A percentile compares a stretch with the other conserved stretches of the same genome.
phyloP scores from a whole-genome alignment of 2,113 vertebrate species.

The Charina bottae region DNA sequence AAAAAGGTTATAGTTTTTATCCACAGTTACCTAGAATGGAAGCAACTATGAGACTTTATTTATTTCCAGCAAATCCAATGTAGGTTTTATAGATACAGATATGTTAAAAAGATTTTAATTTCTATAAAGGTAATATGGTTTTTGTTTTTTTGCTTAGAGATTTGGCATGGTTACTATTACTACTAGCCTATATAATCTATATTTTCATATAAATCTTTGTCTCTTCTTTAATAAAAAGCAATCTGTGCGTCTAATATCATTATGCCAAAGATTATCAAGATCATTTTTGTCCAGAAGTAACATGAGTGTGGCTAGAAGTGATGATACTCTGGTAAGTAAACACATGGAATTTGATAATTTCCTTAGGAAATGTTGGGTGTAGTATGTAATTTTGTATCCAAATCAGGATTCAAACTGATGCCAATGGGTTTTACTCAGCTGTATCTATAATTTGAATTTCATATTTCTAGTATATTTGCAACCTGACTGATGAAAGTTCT shows the following conservation, averaged over 20 bases:
- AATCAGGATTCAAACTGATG: background rate
- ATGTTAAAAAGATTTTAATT: too few relatives aligned
- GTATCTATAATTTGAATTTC: background rate
- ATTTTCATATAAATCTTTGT: slow-evolving; percentile 49
- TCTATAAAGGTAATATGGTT: too few relatives aligned
- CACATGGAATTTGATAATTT: slow-evolving; percentile 1
- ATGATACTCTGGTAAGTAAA: slow-evolving; percentile 94
- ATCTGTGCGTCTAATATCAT: slow-evolving; percentile 97
- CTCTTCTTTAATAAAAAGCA: slow-evolving; percentile 78
- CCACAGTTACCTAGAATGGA: background rate
- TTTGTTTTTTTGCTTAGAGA: background rate
- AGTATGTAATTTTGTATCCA: background rate
- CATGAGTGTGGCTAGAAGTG: slow-evolving; percentile 93
- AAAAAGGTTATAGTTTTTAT: background rate
- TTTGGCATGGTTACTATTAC: background rate
- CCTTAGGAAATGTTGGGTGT: background rate
- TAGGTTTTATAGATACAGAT: background rate
- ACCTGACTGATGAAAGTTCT: background rate
- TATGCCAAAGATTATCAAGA: slow-evolving; percentile 98
- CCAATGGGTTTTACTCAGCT: background rate
- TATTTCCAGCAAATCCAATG: background rate
- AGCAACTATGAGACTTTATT: background rate
- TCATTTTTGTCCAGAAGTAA: slow-evolving; percentile 98
- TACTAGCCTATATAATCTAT: slow-evolving; percentile 30
- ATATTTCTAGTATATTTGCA: background rate